These are phyloP conservation scores for Drosophila busckii DNA, from an alignment of 1,140 invertebrate genomes.

Conservation along the genomic window DNA sequence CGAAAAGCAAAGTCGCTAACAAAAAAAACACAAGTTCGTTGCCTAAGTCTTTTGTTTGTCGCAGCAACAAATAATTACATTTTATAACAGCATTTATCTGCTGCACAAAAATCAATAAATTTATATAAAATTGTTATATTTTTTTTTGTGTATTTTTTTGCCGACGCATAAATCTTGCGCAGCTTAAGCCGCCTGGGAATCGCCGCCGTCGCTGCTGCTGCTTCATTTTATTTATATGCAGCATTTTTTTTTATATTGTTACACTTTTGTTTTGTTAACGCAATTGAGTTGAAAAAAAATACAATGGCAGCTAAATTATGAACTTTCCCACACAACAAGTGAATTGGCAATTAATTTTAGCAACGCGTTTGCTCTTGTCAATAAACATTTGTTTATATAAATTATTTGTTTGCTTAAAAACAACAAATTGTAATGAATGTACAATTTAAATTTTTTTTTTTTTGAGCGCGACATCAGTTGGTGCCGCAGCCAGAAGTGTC, in stretches of 20 bases:
- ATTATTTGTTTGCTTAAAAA: constrained; percentile 38
- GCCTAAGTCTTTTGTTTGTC: constrained; percentile 62
- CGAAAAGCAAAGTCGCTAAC: too few relatives aligned
- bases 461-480: too few relatives aligned
- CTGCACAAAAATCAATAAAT: constrained; percentile 33
- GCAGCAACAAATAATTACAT: constrained; percentile 43
- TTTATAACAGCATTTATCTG: constrained; percentile 66
- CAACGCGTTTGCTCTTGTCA: constrained; percentile 22
- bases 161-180: constrained; percentile 63
- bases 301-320: constrained; percentile 13
- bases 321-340: constrained; percentile 60
- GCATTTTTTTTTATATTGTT: constrained; percentile 30
- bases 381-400: constrained; percentile 52
- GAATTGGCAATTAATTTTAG: constrained; percentile 55
- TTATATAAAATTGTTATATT: constrained; percentile 28
- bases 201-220: constrained; percentile 18
- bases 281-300: constrained; percentile 37
- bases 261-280: constrained; percentile 40
- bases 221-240: constrained; percentile 3
- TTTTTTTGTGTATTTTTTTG: constrained; percentile 22
- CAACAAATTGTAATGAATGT: constrained; percentile 26
- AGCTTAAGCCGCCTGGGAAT: constrained; percentile 73
- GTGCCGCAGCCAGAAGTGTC: constrained; percentile 65
- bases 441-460: constrained; percentile 15
- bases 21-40: constrained; percentile 49